Base-by-base conservation (phyloP, 2,888 invertebrate genomes). In the Rotaria socialis region DNA sequence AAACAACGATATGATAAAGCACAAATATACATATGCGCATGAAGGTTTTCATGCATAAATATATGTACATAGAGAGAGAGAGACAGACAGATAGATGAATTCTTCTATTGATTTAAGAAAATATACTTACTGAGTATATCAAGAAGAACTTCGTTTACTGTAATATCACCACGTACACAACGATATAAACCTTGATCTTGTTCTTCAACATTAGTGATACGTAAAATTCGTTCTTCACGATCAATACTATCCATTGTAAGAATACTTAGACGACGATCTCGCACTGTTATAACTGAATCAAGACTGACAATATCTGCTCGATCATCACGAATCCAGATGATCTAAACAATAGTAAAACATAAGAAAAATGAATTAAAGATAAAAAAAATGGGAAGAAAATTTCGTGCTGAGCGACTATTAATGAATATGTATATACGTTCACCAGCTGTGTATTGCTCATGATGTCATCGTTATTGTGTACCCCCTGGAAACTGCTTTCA, bases 301-400 rank as follows among this genome's bases (percentile, higher is more conserved):
- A 80, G 80, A 35, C 80, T 80, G 43, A 80, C 43, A 47, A 80
- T 80, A 47, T 80, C 80, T 47, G 80, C 80, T n/a, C 47, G 43
- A 80, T 80, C 47, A 80, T 80, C 80, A n/a, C 80, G 80, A 24
- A 80, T 47, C 80, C 80, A 80, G 43, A 80, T 80, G 43, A 80
- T 47, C 80, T 80, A 80, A 43, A 67, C 35, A 67, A 67, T 19
- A 11, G 27, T 35, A 35, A 35, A 16, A 14, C 35, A 35, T 11
- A 52, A 67, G 35, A 27, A 16, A 67, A 35, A 35, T 16, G 8
- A 56, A 56, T 35, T 41, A 41, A 16, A 67, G 67, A 67, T 67
- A 67, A 67, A 35, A 67, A 67, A 67, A 14, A 67, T 19, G 16
- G 16, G 35, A 35, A 67, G 67, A 67, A 35, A 67, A 67, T 67